Evolutionary conservation across 2,888 invertebrate species (phyloP).

Genomic region (Pinctada fucata): DNA sequence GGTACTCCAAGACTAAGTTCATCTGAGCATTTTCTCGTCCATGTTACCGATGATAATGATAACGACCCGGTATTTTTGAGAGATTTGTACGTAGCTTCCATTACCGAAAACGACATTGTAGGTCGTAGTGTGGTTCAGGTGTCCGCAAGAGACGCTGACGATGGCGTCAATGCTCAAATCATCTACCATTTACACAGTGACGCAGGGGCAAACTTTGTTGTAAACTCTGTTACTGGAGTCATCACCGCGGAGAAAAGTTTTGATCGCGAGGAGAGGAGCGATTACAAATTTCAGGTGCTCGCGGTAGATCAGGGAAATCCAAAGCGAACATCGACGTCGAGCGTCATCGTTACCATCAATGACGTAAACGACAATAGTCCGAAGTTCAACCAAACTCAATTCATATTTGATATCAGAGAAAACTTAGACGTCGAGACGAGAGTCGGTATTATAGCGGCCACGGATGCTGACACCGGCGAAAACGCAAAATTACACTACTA

Average conservation of each 20-base stretch:
- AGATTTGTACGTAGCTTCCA: conserved; percentile 47
- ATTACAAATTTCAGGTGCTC: conserved; percentile 53
- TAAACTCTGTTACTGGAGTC: conserved; percentile 58
- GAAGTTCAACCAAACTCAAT: conserved; percentile 45
- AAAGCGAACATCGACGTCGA: conserved; percentile 53
- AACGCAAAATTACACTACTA: conserved; percentile 56
- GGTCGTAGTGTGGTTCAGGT: conserved; percentile 85
- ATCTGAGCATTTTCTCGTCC: conserved; percentile 60
- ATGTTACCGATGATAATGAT: conserved; percentile 92
- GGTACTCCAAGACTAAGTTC: conserved; percentile 57
- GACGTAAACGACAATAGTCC: conserved; percentile 57
- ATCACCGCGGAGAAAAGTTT: conserved; percentile 52
- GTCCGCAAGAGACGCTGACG: conserved; percentile 85
- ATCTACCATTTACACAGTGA: conserved; percentile 49
- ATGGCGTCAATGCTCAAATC: conserved; percentile 51
- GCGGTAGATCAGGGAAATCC: conserved; percentile 54
- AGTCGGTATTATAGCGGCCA: conserved; percentile 48
- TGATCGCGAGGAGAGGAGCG: conserved; percentile 55
- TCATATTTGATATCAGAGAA: conserved; percentile 45
- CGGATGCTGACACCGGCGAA: conserved; percentile 56
- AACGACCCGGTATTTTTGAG: conserved; percentile 89
- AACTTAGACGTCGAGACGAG: conserved; percentile 43
- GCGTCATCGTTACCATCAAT: conserved; percentile 45
- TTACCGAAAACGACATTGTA: conserved; percentile 58
- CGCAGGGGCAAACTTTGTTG: conserved; percentile 45